These are phyloP conservation scores for Euura lappo DNA, from an alignment of 1,140 invertebrate genomes.

Conservation along the genomic window DNA sequence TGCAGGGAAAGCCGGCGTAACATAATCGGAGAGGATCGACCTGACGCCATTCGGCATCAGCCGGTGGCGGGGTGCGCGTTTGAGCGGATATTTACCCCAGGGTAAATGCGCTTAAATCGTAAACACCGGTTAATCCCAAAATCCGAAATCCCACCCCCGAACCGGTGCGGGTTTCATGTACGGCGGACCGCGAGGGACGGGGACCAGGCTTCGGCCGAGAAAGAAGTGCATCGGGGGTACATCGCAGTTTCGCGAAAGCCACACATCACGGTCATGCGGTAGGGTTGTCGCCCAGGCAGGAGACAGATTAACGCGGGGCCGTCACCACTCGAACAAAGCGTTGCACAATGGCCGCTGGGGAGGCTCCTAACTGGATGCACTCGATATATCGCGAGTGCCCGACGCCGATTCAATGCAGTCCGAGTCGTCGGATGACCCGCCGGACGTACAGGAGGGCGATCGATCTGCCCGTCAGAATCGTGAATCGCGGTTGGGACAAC, in stretches of 20 bases:
- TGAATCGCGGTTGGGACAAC: too few species aligned
- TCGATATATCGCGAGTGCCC: neutral
- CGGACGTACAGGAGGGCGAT: too few species aligned
- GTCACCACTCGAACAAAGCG: constrained; percentile 2
- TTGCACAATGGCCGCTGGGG: neutral
- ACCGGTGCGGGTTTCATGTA: too few species aligned
- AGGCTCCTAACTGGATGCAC: neutral
- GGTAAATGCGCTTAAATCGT: constrained; percentile 51
- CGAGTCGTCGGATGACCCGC: too few species aligned
- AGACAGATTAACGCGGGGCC: neutral
- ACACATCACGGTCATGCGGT: neutral
- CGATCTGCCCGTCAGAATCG: too few species aligned
- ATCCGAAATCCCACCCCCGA: constrained; percentile 28
- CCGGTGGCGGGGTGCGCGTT: constrained; percentile 37
- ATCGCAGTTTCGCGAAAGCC: neutral
- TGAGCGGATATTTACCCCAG: constrained; percentile 46
- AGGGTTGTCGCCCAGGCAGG: neutral
- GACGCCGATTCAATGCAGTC: too few species aligned
- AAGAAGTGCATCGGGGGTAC: neutral
- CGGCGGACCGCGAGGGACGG: too few species aligned
- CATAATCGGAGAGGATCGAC: too few species aligned
- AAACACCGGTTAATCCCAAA: constrained; percentile 48
- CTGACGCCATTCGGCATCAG: too few species aligned
- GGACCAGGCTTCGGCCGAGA: neutral
- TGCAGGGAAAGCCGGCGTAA: too few species aligned